phyloP scores from a whole-genome alignment of 1,140 invertebrate species.

The Helicoverpa armigera region DNA sequence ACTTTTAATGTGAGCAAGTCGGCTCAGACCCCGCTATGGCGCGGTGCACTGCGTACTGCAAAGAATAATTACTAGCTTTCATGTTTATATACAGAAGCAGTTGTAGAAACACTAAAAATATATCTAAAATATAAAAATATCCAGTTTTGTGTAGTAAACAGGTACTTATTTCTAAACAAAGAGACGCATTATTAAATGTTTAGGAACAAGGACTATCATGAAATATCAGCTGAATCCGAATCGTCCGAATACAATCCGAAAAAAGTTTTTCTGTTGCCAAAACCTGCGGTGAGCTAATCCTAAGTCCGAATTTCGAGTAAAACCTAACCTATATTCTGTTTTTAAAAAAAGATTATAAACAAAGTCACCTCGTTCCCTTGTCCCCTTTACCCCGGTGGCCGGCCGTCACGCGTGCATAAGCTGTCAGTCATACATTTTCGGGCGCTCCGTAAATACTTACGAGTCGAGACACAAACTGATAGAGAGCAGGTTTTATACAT shows the following conservation, averaged over 20 bases:
- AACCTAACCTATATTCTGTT: not conserved
- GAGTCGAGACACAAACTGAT: not conserved
- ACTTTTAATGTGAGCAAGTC: conserved; percentile 8
- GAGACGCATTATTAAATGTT: too few species aligned
- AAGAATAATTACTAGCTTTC: conserved; percentile 3
- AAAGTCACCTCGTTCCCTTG: not conserved
- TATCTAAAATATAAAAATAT: too few species aligned
- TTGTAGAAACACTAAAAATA: not conserved
- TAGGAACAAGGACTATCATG: too few species aligned
- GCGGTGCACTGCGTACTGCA: not conserved
- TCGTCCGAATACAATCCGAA: too few species aligned
- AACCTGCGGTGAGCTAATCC: too few species aligned
- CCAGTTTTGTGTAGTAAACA: too few species aligned
- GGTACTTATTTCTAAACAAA: too few species aligned
- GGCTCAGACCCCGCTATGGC: not conserved
- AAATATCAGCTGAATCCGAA: too few species aligned
- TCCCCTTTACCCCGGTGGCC: not conserved
- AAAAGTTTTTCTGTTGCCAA: too few species aligned
- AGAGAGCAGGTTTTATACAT: not conserved
- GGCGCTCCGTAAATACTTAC: not conserved
- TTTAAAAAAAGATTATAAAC: not conserved
- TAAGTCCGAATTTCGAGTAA: not conserved
- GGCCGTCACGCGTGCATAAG: conserved; percentile 23
- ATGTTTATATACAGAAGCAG: not conserved
- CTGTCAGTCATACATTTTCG: conserved; percentile 24